Evolutionary conservation across 2,113 vertebrate genomes (phyloP).

Genomic region (Mormyrus lacerda): DNA sequence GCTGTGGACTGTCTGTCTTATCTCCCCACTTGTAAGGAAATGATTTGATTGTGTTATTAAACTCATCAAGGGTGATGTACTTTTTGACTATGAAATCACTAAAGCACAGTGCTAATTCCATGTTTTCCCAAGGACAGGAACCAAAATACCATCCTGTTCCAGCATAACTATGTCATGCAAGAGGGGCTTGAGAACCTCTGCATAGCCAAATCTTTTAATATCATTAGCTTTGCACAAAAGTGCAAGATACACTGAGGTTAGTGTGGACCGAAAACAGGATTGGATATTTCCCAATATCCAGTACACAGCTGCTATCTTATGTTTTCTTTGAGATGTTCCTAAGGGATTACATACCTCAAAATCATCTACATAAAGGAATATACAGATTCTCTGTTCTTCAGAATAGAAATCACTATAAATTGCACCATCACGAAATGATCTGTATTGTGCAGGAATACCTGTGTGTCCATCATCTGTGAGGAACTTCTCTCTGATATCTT

Average conservation of each 20-base stretch:
- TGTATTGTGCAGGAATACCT: background rate
- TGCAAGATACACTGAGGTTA: background rate
- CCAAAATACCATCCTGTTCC: background rate
- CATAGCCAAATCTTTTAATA: background rate
- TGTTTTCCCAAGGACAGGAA: background rate
- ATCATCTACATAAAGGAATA: background rate
- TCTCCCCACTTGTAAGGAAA: background rate
- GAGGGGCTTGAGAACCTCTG: background rate
- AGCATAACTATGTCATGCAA: background rate
- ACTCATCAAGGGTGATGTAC: background rate
- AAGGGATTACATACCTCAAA: background rate
- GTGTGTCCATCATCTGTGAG: background rate
- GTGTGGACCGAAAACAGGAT: background rate
- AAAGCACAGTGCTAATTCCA: background rate
- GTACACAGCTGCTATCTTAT: background rate
- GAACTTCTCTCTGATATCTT: background rate
- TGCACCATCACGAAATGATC: background rate
- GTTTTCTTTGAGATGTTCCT: background rate
- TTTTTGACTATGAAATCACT: background rate
- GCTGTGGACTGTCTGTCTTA: background rate
- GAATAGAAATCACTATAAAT: background rate
- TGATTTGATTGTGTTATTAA: background rate
- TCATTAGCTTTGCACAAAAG: background rate
- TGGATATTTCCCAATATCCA: background rate
- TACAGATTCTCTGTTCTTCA: background rate